These are phyloP conservation scores for Fringilla coelebs DNA, from an alignment of 2,797 vertebrate species.

Conservation along the genomic window DNA sequence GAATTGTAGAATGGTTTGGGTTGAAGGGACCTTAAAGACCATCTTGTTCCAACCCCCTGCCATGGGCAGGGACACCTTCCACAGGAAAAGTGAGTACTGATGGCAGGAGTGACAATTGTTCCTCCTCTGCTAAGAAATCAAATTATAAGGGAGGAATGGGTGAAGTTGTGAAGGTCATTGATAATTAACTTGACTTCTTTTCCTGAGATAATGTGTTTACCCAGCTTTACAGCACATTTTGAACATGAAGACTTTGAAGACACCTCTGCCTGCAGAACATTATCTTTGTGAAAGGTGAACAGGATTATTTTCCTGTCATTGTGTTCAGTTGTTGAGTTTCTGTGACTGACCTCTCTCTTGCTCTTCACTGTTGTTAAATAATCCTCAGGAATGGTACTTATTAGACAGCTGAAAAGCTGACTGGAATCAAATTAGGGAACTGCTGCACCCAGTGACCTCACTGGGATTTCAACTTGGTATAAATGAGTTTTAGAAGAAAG, in stretches of 20 bases:
- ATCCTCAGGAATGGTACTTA: background rate
- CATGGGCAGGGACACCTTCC: background rate
- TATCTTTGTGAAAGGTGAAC: background rate
- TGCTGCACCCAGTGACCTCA: background rate
- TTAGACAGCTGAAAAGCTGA: background rate
- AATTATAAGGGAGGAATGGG: background rate
- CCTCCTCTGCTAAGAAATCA: background rate
- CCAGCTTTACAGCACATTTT: background rate
- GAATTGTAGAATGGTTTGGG: background rate
- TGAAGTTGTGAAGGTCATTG: background rate
- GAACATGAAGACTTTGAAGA: background rate
- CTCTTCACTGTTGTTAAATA: background rate
- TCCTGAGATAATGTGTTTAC: background rate
- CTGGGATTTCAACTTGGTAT: background rate
- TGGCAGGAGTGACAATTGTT: background rate
- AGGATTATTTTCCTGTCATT: background rate
- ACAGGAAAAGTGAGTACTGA: background rate
- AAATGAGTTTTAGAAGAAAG: background rate
- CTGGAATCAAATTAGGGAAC: background rate
- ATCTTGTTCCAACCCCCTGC: background rate
- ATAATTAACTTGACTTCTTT: background rate
- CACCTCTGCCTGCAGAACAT: background rate
- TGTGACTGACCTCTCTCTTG: background rate
- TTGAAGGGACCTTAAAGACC: background rate
- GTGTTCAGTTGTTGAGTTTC: background rate